These are phyloP conservation scores for Trichonephila clavata DNA, from an alignment of 1,140 invertebrate genomes.

Conservation along the genomic window DNA sequence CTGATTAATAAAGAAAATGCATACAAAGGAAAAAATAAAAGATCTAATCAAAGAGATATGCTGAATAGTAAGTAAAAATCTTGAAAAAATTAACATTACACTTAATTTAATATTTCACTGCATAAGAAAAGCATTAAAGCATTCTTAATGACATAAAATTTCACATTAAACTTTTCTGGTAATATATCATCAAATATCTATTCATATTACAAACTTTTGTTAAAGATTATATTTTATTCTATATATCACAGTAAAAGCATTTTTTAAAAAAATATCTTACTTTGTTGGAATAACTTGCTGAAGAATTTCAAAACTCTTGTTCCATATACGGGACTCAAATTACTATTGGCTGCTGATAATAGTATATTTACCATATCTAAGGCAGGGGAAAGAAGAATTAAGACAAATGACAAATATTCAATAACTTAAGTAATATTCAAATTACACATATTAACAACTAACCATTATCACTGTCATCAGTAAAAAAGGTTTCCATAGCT, in stretches of 20 bases:
- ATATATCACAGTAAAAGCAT: not conserved
- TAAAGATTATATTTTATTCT: too few relatives aligned
- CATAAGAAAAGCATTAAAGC: too few relatives aligned
- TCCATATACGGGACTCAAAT: conserved; percentile 87
- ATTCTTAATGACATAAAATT: too few relatives aligned
- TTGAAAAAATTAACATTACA: too few relatives aligned
- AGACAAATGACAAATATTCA: not conserved
- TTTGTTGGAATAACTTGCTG: conserved; percentile 88
- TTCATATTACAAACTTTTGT: too few relatives aligned
- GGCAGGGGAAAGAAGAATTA: conserved; percentile 27
- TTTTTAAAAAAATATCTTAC: conserved; percentile 80
- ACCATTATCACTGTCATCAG: conserved; percentile 79
- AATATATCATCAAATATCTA: too few relatives aligned
- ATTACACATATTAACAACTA: not conserved
- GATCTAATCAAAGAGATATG: conserved; percentile 27
- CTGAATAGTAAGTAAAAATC: conserved; percentile 7
- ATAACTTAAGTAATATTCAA: not conserved
- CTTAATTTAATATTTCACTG: too few relatives aligned
- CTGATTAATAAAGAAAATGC: too few relatives aligned
- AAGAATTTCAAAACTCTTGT: conserved; percentile 90
- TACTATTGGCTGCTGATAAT: conserved; percentile 84
- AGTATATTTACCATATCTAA: conserved; percentile 85
- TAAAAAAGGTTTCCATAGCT: conserved; percentile 91
- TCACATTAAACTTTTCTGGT: too few relatives aligned
- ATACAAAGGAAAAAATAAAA: too few relatives aligned